Percentiles rank a stretch among this genome's conserved stretches.
phyloP scores from a whole-genome alignment of 2,888 invertebrate species.

The Ganaspis brasiliensis region DNA sequence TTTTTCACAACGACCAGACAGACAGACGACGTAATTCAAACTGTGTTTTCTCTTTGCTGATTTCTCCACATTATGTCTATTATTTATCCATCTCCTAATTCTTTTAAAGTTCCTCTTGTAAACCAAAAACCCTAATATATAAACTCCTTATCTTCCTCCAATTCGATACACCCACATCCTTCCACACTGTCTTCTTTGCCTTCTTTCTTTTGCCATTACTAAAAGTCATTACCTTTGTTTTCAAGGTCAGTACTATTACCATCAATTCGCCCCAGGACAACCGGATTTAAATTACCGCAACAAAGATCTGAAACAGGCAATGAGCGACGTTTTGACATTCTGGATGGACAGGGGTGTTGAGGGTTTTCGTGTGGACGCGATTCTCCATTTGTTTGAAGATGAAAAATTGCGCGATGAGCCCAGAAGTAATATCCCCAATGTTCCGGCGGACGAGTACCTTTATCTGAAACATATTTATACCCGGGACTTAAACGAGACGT shows the following conservation, averaged over 20 bases:
- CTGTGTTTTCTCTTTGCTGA: too few relatives aligned
- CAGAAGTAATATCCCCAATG: constrained; percentile 50
- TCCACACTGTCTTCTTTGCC: too few relatives aligned
- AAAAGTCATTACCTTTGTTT: too few relatives aligned
- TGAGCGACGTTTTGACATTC: constrained; percentile 82
- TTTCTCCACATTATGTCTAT: too few relatives aligned
- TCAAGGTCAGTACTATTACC: constrained; percentile 84
- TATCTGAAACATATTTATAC: constrained; percentile 78
- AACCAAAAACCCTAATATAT: too few relatives aligned
- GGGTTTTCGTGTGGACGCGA: constrained; percentile 84
- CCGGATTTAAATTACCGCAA: constrained; percentile 86
- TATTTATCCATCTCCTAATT: too few relatives aligned
- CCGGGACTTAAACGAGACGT: constrained; percentile 71
- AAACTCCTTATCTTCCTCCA: too few relatives aligned
- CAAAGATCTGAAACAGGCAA: constrained; percentile 80
- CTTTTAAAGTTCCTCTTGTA: too few relatives aligned
- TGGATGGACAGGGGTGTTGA: constrained; percentile 85
- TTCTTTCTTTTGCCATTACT: too few relatives aligned
- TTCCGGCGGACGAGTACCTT: constrained; percentile 69
- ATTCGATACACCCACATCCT: too few relatives aligned
- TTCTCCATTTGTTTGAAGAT: constrained; percentile 75
- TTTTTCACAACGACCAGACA: too few relatives aligned
- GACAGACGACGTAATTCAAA: too few relatives aligned
- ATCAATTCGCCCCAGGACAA: constrained; percentile 83
- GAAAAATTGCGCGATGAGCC: constrained; percentile 72